Evolutionary conservation across 2,888 invertebrate genomes (phyloP).

Genomic region (Lymantria dispar): DNA sequence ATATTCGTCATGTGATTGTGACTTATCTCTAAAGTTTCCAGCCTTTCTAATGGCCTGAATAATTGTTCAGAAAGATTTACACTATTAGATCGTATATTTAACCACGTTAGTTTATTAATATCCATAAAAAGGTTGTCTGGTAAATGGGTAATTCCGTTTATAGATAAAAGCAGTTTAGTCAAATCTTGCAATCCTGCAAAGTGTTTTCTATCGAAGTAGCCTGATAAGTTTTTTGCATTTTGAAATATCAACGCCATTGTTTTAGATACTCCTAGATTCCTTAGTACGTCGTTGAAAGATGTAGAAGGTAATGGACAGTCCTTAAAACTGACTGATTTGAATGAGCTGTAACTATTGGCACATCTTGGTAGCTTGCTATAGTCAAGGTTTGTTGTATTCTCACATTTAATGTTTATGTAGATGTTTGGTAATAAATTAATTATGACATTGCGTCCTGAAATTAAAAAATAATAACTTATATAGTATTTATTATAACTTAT

Average conservation of each 20-base stretch:
- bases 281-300: conserved; percentile 73
- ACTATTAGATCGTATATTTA: conserved; percentile 85
- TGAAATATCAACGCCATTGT: conserved; percentile 81
- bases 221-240: conserved; percentile 76
- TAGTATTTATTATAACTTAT: no score
- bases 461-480: conserved; percentile 8
- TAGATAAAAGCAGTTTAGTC: conserved; percentile 81
- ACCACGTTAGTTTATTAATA: conserved; percentile 82
- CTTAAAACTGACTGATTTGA: conserved; percentile 75
- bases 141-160: conserved; percentile 83
- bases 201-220: conserved; percentile 81
- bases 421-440: conserved; percentile 69
- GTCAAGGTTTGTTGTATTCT: conserved; percentile 63
- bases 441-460: conserved; percentile 68
- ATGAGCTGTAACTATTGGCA: conserved; percentile 61
- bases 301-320: conserved; percentile 79
- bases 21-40: conserved; percentile 85
- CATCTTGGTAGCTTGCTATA: conserved; percentile 73
- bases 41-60: conserved; percentile 78
- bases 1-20: conserved; percentile 85
- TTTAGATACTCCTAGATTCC: conserved; percentile 70
- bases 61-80: conserved; percentile 81
- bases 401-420: conserved; percentile 71
- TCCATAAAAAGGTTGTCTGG: conserved; percentile 84
- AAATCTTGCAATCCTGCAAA: conserved; percentile 80